Percentiles rank a stretch among this genome's conserved stretches.
These are phyloP conservation scores for Bungarus multicinctus DNA, from an alignment of 2,113 vertebrate species.

Conservation along the genomic window DNA sequence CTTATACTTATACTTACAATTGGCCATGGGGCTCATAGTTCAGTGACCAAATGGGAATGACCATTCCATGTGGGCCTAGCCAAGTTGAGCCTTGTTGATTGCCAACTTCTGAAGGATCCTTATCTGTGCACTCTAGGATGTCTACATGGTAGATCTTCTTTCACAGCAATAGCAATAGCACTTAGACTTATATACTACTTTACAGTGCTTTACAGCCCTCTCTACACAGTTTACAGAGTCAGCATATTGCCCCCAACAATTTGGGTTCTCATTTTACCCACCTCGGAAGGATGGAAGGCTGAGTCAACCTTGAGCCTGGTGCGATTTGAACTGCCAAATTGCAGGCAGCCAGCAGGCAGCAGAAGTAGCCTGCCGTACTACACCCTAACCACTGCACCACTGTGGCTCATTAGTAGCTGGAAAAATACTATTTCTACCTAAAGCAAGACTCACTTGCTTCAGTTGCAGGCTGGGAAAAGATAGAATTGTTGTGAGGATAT, in stretches of 20 bases:
- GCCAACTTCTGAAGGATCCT: neutral
- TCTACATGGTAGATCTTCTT: neutral
- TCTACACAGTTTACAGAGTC: no score
- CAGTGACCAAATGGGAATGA: neutral
- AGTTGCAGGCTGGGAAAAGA: neutral
- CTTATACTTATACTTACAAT: neutral
- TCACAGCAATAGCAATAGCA: no score
- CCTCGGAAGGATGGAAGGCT: no score
- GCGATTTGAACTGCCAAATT: no score
- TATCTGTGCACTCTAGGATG: neutral
- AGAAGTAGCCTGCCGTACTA: no score
- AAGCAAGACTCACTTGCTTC: neutral
- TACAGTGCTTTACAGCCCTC: no score
- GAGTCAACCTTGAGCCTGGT: no score
- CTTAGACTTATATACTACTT: no score
- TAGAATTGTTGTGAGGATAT: neutral
- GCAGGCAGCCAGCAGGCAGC: no score
- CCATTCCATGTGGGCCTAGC: accelerated
- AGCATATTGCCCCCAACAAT: no score
- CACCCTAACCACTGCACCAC: no score
- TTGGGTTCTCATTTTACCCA: no score
- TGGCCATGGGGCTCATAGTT: neutral
- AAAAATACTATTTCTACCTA: neutral
- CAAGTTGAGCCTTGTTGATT: neutral
- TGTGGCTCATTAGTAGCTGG: neutral